phyloP scores from a whole-genome alignment of 2,888 invertebrate genomes.

The Nasonovia ribisnigri region DNA sequence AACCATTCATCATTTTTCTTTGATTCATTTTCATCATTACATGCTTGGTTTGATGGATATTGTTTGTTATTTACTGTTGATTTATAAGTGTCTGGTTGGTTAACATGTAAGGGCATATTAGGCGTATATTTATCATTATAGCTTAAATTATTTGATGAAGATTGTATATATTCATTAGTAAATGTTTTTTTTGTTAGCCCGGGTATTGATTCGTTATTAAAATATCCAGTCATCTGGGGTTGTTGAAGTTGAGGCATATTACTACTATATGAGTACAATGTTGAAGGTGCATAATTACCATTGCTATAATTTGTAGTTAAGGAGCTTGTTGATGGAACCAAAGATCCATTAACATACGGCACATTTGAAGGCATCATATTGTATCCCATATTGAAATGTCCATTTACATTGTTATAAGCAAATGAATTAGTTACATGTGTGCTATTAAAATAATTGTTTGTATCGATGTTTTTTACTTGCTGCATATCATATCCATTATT shows the following conservation, averaged over 20 bases:
- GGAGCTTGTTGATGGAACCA: not conserved
- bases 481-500: slow-evolving; percentile 26
- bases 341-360: not conserved
- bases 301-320: slow-evolving; percentile 3
- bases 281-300: not conserved
- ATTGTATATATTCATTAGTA: slow-evolving; percentile 21
- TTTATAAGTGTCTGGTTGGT: not conserved
- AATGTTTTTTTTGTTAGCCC: not conserved
- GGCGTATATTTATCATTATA: slow-evolving; percentile 19
- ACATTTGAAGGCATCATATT: not conserved
- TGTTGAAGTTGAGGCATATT: not conserved
- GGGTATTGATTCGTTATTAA: not conserved
- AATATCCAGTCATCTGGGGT: not conserved
- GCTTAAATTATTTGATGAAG: not conserved
- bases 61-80: not conserved
- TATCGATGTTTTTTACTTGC: not conserved
- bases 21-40: slow-evolving; percentile 14
- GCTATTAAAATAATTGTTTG: slow-evolving; percentile 38
- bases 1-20: slow-evolving; percentile 55
- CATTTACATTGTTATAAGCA: not conserved
- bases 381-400: slow-evolving; percentile 13
- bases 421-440: not conserved
- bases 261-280: not conserved
- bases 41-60: not conserved
- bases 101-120: not conserved